Conservation (phyloP, 2,113 vertebrate genomes). For the Zosterops pallidus region DNA sequence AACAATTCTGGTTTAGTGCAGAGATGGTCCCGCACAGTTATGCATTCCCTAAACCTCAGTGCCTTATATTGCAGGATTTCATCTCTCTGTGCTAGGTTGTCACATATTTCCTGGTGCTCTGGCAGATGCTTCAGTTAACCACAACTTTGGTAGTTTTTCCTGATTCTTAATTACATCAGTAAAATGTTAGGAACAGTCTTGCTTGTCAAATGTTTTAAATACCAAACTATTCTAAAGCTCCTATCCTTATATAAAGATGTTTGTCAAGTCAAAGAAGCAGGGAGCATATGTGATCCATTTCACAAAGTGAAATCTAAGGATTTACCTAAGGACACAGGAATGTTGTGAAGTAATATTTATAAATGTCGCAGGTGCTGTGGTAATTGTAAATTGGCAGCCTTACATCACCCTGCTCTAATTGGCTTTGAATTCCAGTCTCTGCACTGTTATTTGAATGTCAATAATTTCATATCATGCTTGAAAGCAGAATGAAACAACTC, state of each 20-base stretch:
- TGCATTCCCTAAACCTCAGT: neutral
- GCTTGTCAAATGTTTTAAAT: conserved; percentile 26
- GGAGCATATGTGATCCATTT: conserved; percentile 70
- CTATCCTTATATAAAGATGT: neutral
- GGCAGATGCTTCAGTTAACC: neutral
- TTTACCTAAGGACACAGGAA: conserved; percentile 70
- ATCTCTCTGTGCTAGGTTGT: neutral
- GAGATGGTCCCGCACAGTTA: neutral
- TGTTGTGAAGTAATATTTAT: conserved; percentile 68
- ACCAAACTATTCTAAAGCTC: neutral
- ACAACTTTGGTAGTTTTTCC: neutral
- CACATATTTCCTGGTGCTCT: neutral
- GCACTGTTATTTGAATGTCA: conserved; percentile 8
- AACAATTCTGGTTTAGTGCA: neutral
- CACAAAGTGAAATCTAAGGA: conserved; percentile 37
- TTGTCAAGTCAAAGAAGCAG: conserved; percentile 17
- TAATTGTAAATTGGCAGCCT: conserved; percentile 45
- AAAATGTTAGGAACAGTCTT: neutral
- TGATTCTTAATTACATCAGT: conserved; percentile 9
- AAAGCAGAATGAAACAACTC: neutral
- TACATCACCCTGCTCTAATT: conserved; percentile 37
- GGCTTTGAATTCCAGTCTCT: conserved; percentile 31
- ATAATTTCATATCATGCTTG: conserved; percentile 28
- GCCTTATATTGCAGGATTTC: neutral
- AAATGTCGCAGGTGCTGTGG: conserved; percentile 42